Conservation (phyloP, 2,888 invertebrate genomes). For the Eremobia ochroleuca region DNA sequence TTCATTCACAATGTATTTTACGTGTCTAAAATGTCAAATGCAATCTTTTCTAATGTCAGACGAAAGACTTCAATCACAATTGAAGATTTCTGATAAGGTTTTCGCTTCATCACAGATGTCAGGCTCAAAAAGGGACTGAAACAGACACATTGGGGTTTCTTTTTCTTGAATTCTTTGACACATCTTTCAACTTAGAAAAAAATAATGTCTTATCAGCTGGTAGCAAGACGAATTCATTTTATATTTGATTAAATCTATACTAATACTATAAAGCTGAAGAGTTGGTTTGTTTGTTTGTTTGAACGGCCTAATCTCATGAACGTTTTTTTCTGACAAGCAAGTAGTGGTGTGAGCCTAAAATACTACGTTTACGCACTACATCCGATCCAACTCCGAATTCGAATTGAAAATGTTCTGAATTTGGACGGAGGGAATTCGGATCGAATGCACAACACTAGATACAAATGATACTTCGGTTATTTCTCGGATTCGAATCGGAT, state of each 20-base stretch:
- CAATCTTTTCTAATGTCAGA: slow-evolving; percentile 43
- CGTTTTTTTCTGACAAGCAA: no score
- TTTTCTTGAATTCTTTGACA: slow-evolving; percentile 12
- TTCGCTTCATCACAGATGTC: slow-evolving; percentile 31
- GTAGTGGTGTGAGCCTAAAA: no score
- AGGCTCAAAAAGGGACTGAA: slow-evolving; percentile 4
- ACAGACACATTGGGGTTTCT: slow-evolving; percentile 8
- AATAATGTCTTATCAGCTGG: slow-evolving; percentile 10
- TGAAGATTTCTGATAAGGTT: slow-evolving; percentile 44
- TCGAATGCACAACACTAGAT: no score
- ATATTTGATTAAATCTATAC: background rate
- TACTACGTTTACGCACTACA: no score
- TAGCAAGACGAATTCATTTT: background rate
- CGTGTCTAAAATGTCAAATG: slow-evolving; percentile 45
- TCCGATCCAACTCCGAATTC: no score
- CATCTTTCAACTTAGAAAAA: background rate
- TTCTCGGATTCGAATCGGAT: no score
- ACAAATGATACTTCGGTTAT: no score
- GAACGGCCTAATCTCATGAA: no score
- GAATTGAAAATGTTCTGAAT: no score
- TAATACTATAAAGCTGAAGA: no score
- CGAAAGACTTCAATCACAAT: slow-evolving; percentile 48
- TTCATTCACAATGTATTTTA: slow-evolving; percentile 18
- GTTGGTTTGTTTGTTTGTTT: no score
- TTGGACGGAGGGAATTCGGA: no score